Percentiles rank a stretch among this genome's conserved stretches.
These are phyloP conservation scores for Pituophis catenifer DNA, from an alignment of 2,113 vertebrate species.

Conservation along the genomic window DNA sequence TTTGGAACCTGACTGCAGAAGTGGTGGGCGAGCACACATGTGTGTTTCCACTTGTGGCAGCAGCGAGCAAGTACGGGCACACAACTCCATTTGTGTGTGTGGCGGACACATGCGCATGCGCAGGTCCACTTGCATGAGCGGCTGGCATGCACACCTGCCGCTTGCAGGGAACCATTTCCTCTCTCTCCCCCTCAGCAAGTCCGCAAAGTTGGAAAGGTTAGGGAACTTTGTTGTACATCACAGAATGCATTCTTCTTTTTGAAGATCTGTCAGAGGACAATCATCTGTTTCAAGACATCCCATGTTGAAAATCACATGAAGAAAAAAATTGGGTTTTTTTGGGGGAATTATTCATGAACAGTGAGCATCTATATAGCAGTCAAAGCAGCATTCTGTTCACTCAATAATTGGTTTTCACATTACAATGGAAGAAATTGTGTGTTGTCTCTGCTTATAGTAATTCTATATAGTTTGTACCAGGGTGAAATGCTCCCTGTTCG, in stretches of 20 bases:
- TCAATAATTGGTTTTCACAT: not conserved
- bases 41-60: not conserved
- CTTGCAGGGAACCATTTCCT: not conserved
- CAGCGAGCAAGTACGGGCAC: not conserved
- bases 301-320: not conserved
- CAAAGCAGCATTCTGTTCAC: not conserved
- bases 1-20: not conserved
- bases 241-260: not conserved
- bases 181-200: not conserved
- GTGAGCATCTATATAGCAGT: not conserved
- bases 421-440: not conserved
- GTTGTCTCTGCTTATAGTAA: not conserved
- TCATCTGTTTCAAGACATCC: not conserved
- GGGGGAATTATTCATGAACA: not conserved
- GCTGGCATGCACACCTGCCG: not conserved
- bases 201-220: not conserved
- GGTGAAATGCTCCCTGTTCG: no score
- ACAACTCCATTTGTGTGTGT: not conserved
- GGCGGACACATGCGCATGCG: no score
- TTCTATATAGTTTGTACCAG: not conserved
- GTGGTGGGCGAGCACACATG: not conserved
- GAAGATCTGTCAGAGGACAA: not conserved
- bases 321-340: not conserved
- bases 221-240: not conserved
- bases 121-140: not conserved